A percentile compares a stretch with the other conserved stretches of the same genome.
Conservation (phyloP, 2,113 vertebrate species). For the Ahaetulla prasina region DNA sequence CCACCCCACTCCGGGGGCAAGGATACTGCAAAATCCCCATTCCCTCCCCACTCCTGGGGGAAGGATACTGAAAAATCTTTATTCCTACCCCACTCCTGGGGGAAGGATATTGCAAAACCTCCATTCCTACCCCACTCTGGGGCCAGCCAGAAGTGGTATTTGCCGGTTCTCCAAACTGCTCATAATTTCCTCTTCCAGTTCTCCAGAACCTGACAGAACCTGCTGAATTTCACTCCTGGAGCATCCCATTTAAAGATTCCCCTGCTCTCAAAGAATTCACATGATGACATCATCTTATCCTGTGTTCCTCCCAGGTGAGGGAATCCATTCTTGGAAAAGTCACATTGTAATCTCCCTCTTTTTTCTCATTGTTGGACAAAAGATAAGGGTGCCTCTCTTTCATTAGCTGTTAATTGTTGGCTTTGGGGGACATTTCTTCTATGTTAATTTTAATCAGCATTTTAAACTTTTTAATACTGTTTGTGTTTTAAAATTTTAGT, state of each 20-base stretch:
- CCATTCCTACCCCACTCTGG: no score
- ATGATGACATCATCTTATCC: background rate
- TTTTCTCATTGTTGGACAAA: background rate
- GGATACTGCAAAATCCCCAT: no score
- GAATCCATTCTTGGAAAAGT: background rate
- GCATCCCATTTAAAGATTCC: background rate
- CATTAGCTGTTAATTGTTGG: background rate
- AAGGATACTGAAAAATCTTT: no score
- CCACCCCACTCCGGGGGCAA: no score
- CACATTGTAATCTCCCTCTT: background rate
- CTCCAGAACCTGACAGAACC: no score
- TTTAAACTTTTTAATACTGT: background rate
- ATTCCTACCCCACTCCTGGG: no score
- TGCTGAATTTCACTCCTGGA: no score
- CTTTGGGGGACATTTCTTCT: background rate
- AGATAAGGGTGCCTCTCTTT: background rate
- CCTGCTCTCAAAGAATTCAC: background rate
- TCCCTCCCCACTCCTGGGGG: no score
- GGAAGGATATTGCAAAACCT: no score
- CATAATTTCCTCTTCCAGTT: no score
- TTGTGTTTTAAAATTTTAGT: background rate
- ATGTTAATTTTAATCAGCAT: background rate
- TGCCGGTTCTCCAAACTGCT: no score
- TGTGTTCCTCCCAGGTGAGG: background rate
- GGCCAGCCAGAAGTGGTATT: no score